Percentiles rank a stretch among this genome's conserved stretches.
Evolutionary conservation across 2,113 vertebrate species (phyloP).

Genomic region (Anarhynchus alexandrinus): DNA sequence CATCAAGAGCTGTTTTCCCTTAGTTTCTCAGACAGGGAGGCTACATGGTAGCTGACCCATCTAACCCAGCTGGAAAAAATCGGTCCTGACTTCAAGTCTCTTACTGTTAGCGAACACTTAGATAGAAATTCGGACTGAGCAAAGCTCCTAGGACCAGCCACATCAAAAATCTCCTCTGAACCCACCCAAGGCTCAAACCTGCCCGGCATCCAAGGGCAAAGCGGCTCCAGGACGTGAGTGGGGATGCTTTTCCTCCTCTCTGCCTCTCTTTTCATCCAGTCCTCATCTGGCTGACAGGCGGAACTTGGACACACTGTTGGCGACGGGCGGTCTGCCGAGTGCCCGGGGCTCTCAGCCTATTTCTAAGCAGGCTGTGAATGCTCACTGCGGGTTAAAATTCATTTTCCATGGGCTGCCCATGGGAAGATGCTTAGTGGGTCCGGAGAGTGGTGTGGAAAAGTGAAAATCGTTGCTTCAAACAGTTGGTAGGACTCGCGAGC

Average conservation of each 20-base stretch:
- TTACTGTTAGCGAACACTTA: neutral
- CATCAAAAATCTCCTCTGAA: neutral
- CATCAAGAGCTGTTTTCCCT: neutral
- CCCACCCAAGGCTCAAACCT: neutral
- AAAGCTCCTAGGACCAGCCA: neutral
- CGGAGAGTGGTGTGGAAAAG: neutral
- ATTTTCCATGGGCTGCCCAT: neutral
- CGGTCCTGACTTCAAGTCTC: conserved; percentile 60
- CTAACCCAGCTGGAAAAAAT: conserved; percentile 58
- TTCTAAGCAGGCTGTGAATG: neutral
- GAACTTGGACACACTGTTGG: rapidly evolving
- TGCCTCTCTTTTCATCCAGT: neutral
- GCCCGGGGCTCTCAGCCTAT: neutral
- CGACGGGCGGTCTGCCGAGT: neutral
- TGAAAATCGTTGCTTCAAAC: neutral
- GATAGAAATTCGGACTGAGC: neutral
- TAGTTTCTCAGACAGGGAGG: neutral
- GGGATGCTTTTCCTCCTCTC: neutral
- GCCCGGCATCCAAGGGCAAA: neutral
- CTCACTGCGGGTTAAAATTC: neutral
- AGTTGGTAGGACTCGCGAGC: neutral
- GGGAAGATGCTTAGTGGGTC: neutral
- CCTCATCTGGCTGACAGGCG: neutral
- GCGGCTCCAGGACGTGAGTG: rapidly evolving
- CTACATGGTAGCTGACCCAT: conserved; percentile 17